Percentiles rank a stretch among this genome's conserved stretches.
Evolutionary conservation across 2,888 invertebrate species (phyloP).

Genomic region (Synergus laeviventris): DNA sequence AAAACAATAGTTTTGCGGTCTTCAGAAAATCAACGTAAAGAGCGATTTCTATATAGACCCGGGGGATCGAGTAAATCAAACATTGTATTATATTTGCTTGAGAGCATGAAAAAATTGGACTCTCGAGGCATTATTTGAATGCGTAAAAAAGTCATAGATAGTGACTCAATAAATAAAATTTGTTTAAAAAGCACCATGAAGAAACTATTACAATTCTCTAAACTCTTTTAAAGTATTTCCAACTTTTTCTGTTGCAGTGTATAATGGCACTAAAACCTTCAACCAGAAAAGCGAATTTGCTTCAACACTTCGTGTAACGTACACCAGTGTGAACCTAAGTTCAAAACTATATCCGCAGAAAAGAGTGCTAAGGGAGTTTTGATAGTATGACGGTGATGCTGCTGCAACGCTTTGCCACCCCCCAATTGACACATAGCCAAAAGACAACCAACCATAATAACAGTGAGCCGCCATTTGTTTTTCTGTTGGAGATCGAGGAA

Average conservation of each 20-base stretch:
- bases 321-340: conserved; percentile 39
- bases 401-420: conserved; percentile 75
- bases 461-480: conserved; percentile 68
- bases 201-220: background rate
- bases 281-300: background rate
- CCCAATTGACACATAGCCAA: conserved; percentile 73
- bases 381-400: conserved; percentile 76
- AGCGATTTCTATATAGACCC: too few species aligned
- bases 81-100: too few species aligned
- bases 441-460: conserved; percentile 70
- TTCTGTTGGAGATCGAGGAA: conserved; percentile 68
- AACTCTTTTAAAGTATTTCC: background rate
- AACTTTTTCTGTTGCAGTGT: conserved; percentile 8
- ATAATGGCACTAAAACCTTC: background rate
- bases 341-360: conserved; percentile 46
- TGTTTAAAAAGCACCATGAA: background rate
- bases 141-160: too few species aligned
- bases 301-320: conserved; percentile 40
- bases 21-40: too few species aligned
- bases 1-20: too few species aligned
- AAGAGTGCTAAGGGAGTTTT: conserved; percentile 61
- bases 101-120: too few species aligned
- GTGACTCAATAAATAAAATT: too few species aligned
- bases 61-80: too few species aligned
- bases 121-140: too few species aligned